Evolutionary conservation across 2,888 invertebrate species (phyloP).

Genomic region (Sphinx pinastri): DNA sequence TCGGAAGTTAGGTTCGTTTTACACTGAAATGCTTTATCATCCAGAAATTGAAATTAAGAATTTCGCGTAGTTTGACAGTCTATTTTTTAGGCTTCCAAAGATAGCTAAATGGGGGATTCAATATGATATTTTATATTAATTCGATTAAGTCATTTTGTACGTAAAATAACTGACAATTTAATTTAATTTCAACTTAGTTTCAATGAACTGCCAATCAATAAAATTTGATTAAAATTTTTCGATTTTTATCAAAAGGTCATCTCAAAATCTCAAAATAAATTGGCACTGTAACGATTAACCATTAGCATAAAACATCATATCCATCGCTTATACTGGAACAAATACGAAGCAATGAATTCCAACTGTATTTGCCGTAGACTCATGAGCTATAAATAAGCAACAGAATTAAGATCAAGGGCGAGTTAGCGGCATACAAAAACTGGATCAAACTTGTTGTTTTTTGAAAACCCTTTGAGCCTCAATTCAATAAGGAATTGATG

Average conservation of each 20-base stretch:
- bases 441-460: conserved; percentile 13
- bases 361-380: neutral
- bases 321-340: conserved; percentile 5
- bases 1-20: conserved; percentile 16
- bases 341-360: neutral
- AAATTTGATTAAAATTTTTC: too few species aligned
- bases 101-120: neutral
- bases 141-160: too few species aligned
- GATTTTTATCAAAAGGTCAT: too few species aligned
- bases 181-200: too few species aligned
- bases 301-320: neutral
- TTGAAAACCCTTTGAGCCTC: conserved; percentile 2
- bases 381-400: conserved; percentile 40
- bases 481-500: conserved; percentile 3
- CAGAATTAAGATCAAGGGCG: conserved; percentile 35
- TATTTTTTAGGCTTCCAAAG: neutral
- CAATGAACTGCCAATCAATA: too few species aligned
- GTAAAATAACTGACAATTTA: too few species aligned
- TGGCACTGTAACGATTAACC: too few species aligned
- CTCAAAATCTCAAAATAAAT: too few species aligned
- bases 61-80: neutral
- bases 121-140: too few species aligned
- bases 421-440: neutral
- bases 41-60: neutral
- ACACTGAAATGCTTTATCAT: neutral